Base-by-base conservation (phyloP, 2,888 invertebrate genomes). In the Cylloceria caligata region DNA sequence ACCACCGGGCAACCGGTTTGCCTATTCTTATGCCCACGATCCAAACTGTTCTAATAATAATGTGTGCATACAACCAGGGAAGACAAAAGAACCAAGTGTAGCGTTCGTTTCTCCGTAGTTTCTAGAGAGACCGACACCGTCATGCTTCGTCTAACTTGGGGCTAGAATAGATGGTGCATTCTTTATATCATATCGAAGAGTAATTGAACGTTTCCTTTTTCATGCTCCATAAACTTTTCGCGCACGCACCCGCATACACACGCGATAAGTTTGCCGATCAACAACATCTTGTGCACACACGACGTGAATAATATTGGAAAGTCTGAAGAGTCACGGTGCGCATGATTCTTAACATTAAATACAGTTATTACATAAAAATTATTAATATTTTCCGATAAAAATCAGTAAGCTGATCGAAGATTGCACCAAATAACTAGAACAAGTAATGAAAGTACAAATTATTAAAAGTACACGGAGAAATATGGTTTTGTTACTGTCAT, bases 101-200 rank as follows among this genome's bases (percentile, higher is more conserved):
- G 19, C 45, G 55, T 55, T 62, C 72, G 47, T 74, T 68, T 77
- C 57, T 55, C 42, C n/a, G 65, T 21, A 47, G 88, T 89, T 16
- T 89, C 86, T 84, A 85, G 87, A 88, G 84, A 83, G 68, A 73
- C 80, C 80, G 71, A 80, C 64, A 47, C 30, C 60, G 89, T 87
- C 75, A 87, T 86, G 90, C 87, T 84, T 78, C 80, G 83, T 16
- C 82, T 80, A 49, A 27, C 86, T 60, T 76, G 65, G 72, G 27
- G 67, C 81, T 80, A 74, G 72, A 80, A 74, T 82, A 82, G 80
- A 85, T 34, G 19, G 30, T n/a, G 45, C 27, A 34, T 67, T 13
- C 16, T 68, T 65, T 55, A 19, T 67, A 19, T 39, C 68, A 57
- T 16, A 78, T 69, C 81, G 42, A 78, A 30, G 42, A 57, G 75